phyloP scores from a whole-genome alignment of 2,888 invertebrate species.

The Mimachlamys varia region DNA sequence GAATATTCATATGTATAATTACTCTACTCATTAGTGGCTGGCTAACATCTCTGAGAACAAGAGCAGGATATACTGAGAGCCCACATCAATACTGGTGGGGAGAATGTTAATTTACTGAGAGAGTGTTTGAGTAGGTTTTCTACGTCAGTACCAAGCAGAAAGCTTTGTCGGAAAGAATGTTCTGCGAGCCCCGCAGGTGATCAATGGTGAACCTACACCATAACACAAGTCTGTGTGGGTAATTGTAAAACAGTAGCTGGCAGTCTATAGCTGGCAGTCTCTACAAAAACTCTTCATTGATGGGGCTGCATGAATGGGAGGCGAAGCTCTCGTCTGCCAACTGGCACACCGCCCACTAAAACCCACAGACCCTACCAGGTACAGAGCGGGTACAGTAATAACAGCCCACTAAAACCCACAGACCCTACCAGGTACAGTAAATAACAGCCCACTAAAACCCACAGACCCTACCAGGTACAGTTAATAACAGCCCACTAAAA shows the following conservation, averaged over 20 bases:
- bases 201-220: slow-evolving; percentile 3
- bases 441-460: background rate
- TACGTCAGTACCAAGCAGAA: background rate
- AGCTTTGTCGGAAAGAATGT: background rate
- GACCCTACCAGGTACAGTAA: background rate
- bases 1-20: background rate
- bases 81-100: background rate
- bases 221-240: background rate
- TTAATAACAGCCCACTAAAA: too few relatives aligned
- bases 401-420: background rate
- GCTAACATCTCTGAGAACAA: background rate
- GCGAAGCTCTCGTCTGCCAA: background rate
- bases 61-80: background rate
- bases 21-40: background rate
- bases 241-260: slow-evolving; percentile 19
- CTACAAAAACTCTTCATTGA: background rate
- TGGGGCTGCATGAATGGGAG: background rate
- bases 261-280: background rate
- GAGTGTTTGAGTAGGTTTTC: background rate
- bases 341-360: slow-evolving; percentile 10
- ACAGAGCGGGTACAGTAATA: background rate
- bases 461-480: background rate
- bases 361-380: slow-evolving; percentile 9
- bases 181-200: background rate
- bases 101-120: background rate